Evolutionary conservation across 2,888 invertebrate species (phyloP).

Genomic region (Amblyjoppa proteus): DNA sequence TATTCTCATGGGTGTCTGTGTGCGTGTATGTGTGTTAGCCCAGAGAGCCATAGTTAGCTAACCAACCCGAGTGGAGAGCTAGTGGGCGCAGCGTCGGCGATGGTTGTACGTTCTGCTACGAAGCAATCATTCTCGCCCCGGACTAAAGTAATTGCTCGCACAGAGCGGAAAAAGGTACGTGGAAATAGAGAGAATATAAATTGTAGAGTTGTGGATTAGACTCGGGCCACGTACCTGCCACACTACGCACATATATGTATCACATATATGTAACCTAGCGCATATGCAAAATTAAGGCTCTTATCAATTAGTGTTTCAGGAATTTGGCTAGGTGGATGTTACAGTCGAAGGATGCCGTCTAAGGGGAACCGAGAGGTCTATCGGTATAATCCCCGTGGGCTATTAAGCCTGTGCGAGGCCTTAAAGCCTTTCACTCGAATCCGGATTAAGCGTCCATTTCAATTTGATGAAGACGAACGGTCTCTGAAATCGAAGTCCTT

Average conservation of each 20-base stretch:
- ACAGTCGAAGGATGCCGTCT: background rate
- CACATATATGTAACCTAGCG: background rate
- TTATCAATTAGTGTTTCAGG: slow-evolving; percentile 37
- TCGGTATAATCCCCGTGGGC: slow-evolving; percentile 50
- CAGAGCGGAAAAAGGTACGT: slow-evolving; percentile 7
- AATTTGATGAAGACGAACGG: slow-evolving; percentile 67
- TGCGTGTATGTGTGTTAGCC: background rate
- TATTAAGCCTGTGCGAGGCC: slow-evolving; percentile 42
- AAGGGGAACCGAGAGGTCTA: slow-evolving; percentile 35
- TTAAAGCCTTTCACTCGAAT: slow-evolving; percentile 59
- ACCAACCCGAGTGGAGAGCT: slow-evolving; percentile 17
- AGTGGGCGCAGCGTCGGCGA: background rate
- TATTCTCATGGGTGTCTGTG: slow-evolving; percentile 18
- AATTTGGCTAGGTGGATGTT: slow-evolving; percentile 3
- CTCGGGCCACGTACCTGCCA: background rate
- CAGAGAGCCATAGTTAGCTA: slow-evolving; percentile 10
- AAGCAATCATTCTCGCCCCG: slow-evolving; percentile 48
- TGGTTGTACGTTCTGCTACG: slow-evolving; percentile 9
- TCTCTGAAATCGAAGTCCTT: slow-evolving; percentile 61
- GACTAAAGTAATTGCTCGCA: slow-evolving; percentile 45
- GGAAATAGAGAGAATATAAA: slow-evolving; percentile 16
- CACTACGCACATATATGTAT: too few species aligned
- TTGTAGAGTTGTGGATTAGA: slow-evolving; percentile 13
- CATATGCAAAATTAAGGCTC: background rate
- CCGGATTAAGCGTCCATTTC: slow-evolving; percentile 62